These are phyloP conservation scores for Melipona beecheii DNA, from an alignment of 2,888 invertebrate genomes.

Conservation along the genomic window DNA sequence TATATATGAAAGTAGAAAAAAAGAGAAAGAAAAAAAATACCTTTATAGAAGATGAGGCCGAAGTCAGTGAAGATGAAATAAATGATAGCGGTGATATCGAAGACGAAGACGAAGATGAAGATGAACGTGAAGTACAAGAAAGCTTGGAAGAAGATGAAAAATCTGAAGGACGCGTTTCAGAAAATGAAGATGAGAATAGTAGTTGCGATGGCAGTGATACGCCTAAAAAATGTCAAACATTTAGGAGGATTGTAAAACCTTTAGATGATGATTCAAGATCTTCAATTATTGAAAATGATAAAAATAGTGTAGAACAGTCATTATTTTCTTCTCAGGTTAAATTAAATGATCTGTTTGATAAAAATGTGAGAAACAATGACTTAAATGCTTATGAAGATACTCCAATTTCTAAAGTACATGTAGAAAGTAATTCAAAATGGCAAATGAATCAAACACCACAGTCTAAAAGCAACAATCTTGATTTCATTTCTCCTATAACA, in stretches of 20 bases:
- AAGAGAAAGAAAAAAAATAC: conserved; percentile 64
- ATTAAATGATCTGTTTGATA: conserved; percentile 69
- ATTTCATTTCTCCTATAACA: conserved; percentile 84
- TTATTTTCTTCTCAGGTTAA: conserved; percentile 43
- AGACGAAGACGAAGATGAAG: conserved; percentile 71
- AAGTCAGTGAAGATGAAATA: conserved; percentile 84
- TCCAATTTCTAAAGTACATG: conserved; percentile 52
- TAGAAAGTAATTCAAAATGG: conserved; percentile 44
- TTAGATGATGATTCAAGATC: conserved; percentile 75
- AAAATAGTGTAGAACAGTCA: conserved; percentile 21
- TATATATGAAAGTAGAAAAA: conserved; percentile 71
- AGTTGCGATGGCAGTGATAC: conserved; percentile 3
- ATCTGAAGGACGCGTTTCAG: conserved; percentile 18
- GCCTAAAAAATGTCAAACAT: conserved; percentile 56
- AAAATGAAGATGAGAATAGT: conserved; percentile 6
- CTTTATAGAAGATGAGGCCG: conserved; percentile 86
- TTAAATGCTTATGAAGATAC: conserved; percentile 57
- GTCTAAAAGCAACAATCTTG: conserved; percentile 68
- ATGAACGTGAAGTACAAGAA: conserved; percentile 65
- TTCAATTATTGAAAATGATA: conserved; percentile 18
- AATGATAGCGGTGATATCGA: conserved; percentile 60
- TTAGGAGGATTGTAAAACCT: conserved; percentile 73
- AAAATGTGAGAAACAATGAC: conserved; percentile 58
- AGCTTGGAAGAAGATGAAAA: conserved; percentile 70
- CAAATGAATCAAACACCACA: conserved; percentile 74